These are phyloP conservation scores for Drosophila paulistorum DNA, from an alignment of 1,140 invertebrate species.

Conservation along the genomic window DNA sequence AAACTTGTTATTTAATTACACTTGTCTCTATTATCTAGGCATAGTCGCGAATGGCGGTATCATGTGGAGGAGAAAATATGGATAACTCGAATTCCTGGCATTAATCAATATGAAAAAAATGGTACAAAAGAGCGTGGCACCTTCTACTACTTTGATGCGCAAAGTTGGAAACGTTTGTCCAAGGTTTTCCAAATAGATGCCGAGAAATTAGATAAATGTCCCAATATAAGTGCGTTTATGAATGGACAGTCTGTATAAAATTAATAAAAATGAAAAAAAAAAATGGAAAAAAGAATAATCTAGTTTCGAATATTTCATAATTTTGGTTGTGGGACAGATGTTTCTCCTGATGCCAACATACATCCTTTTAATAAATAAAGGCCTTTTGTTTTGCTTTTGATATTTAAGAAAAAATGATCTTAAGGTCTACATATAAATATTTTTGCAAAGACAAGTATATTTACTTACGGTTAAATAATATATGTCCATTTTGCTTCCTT, in stretches of 20 bases:
- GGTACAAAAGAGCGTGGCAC: constrained; percentile 97
- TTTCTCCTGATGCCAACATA: too few relatives aligned
- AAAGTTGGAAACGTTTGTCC: constrained; percentile 97
- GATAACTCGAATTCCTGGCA: constrained; percentile 98
- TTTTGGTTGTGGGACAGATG: not conserved
- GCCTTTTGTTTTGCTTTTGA: too few relatives aligned
- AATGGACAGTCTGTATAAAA: constrained; percentile 84
- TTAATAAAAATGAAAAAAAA: constrained; percentile 83
- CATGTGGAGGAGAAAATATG: constrained; percentile 99
- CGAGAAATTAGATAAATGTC: constrained; percentile 93
- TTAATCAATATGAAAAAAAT: constrained; percentile 94
- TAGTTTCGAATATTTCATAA: not conserved
- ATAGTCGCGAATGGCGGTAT: constrained; percentile 99
- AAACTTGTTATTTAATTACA: not conserved
- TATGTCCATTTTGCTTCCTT: too few relatives aligned
- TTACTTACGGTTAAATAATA: too few relatives aligned
- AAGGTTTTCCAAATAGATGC: constrained; percentile 99
- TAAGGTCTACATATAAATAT: too few relatives aligned
- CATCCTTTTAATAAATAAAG: too few relatives aligned
- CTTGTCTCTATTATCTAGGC: constrained; percentile 85
- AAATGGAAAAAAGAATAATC: constrained; percentile 63
- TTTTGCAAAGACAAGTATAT: too few relatives aligned
- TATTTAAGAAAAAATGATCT: too few relatives aligned
- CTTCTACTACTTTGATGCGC: constrained; percentile 99
- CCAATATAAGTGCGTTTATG: constrained; percentile 83